Evolutionary conservation across 2,888 invertebrate genomes (phyloP).

Genomic region (Taenaris catops): DNA sequence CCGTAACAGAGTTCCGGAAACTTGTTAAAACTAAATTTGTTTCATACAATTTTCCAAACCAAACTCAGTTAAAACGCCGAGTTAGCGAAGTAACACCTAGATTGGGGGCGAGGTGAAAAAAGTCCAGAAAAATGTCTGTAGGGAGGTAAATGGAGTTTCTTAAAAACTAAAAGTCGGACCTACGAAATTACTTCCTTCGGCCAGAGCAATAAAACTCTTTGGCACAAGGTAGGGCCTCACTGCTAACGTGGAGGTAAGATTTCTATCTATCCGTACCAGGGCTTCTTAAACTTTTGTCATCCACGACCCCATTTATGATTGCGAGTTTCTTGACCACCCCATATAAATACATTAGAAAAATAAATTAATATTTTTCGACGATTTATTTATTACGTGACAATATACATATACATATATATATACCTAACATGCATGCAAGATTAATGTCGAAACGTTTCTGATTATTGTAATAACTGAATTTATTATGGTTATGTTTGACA

Average conservation of each 20-base stretch:
- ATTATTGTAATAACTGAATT: no score
- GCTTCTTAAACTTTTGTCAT: no score
- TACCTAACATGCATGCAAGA: no score
- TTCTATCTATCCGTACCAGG: no score
- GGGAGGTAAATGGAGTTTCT: conserved; percentile 71
- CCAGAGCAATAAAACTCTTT: conserved; percentile 77
- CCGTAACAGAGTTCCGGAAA: conserved; percentile 18
- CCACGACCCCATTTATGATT: no score
- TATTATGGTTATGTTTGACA: no score
- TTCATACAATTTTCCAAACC: conserved; percentile 25
- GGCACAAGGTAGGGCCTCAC: conserved; percentile 33
- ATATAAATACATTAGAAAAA: no score
- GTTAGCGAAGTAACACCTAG: conserved; percentile 37
- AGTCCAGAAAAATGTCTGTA: conserved; percentile 57
- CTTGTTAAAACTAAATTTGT: conserved; percentile 25
- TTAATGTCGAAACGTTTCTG: no score
- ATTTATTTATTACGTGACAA: no score
- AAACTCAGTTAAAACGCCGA: conserved; percentile 31
- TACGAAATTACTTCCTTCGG: conserved; percentile 76
- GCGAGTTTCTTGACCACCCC: no score
- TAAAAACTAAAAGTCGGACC: conserved; percentile 77
- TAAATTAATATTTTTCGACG: no score
- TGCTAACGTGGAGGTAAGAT: conserved; percentile 16
- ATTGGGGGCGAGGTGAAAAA: conserved; percentile 28
- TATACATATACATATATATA: no score